Evolutionary conservation across 2,113 vertebrate genomes (phyloP).

Genomic region (Shinisaurus crocodilurus): DNA sequence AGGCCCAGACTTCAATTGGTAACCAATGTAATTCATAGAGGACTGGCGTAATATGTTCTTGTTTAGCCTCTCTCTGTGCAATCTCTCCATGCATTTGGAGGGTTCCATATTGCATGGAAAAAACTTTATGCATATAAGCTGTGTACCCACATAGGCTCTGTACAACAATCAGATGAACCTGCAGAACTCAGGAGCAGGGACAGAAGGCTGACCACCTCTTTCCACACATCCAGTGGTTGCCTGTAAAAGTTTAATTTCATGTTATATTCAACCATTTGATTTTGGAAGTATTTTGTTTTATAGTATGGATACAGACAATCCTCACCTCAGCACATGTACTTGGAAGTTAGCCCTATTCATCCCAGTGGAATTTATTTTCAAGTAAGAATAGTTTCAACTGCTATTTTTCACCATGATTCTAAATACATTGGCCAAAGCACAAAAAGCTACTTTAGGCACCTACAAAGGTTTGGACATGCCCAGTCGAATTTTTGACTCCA

Average conservation of each 20-base stretch:
- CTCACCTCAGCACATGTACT: background rate
- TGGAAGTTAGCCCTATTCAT: background rate
- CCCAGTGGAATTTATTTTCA: background rate
- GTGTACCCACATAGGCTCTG: background rate
- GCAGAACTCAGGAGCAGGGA: background rate
- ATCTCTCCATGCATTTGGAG: background rate
- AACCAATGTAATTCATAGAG: too few species aligned
- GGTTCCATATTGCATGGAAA: background rate
- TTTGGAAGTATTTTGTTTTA: background rate
- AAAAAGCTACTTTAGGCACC: background rate
- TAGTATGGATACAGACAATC: too few species aligned
- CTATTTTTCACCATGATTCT: background rate
- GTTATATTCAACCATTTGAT: background rate
- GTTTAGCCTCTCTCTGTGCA: background rate
- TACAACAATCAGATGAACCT: background rate
- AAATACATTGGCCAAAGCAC: background rate
- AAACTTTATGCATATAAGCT: background rate
- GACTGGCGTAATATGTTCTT: too few species aligned
- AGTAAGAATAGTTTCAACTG: background rate
- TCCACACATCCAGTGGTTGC: background rate
- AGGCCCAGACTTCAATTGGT: too few species aligned
- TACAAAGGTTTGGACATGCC: background rate
- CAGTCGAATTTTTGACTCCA: background rate
- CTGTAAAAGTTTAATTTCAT: background rate
- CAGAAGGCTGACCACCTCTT: background rate